phyloP scores from a whole-genome alignment of 2,888 invertebrate species.

The Exephanes ischioxanthus region DNA sequence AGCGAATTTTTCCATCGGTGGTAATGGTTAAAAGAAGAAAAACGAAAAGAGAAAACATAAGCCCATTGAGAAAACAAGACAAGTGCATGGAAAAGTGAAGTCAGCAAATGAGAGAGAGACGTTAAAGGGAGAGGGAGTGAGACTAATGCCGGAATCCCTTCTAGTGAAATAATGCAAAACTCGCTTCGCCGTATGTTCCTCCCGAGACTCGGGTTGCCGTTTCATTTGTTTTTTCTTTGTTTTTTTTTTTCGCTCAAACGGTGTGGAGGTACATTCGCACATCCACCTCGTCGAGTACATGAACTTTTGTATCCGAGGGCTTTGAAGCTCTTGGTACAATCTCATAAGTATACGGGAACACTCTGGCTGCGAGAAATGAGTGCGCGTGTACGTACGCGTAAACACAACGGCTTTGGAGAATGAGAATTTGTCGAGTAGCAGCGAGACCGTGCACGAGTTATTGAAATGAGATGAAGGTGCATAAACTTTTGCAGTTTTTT shows the following conservation, averaged over 20 bases:
- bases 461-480: not conserved
- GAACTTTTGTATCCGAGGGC: constrained; percentile 40
- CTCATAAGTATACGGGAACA: constrained; percentile 8
- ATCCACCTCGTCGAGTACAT: not conserved
- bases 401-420: not conserved
- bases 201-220: constrained; percentile 28
- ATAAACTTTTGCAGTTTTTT: not conserved
- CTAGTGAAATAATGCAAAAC: constrained; percentile 61
- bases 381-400: not conserved
- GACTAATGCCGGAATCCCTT: constrained; percentile 52
- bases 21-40: constrained; percentile 40
- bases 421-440: not conserved
- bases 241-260: not conserved
- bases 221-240: not conserved
- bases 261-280: not conserved
- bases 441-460: not conserved
- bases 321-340: constrained; percentile 41
- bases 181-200: constrained; percentile 49
- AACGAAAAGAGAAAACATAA: constrained; percentile 36
- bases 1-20: constrained; percentile 65
- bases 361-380: not conserved
- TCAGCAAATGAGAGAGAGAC: constrained; percentile 14
- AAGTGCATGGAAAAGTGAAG: constrained; percentile 36
- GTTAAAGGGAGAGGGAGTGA: not conserved
- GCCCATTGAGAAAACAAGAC: constrained; percentile 56